Evolutionary conservation across 2,113 vertebrate species (phyloP), one percentile per base, ranked within the genome.

Genomic region (Loxodonta africana): DNA sequence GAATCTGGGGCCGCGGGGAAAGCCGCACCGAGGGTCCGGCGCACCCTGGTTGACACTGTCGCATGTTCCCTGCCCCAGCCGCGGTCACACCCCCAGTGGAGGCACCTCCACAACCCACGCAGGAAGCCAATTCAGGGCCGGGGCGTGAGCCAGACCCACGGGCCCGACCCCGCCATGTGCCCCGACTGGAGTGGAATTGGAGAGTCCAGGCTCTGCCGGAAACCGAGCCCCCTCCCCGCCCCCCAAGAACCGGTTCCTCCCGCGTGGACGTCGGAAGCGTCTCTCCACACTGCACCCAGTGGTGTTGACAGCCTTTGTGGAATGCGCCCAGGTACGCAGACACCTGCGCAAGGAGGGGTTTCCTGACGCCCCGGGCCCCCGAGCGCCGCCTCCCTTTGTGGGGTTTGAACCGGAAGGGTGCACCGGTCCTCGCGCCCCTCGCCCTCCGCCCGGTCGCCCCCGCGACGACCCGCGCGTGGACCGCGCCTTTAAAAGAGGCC

Each of bases 401-500:
- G 71, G 71, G 12, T n/a, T 73, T 73, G 69, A n/a, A 25, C 15
- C 3, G 10, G 28, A 69, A 17, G 30, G 30, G 11, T 30, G 4
- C 28, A 2, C 30, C 3, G 67, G 10, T 0, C 28, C 9, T 12
- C 46, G 44, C 33, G 46, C 26, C 8, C 62, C 6, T 3, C 8
- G 23, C 73, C 57, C 12, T 3, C 41, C 28, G 20, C 83, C 11
- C 15, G 8, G 33, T 8, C 33, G 33, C 14, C 69, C 60, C 18
- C 21, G 60, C 23, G 15, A 28, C 8, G 1, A 30, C 28, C 57
- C 1, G 26, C 1, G 48, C 1, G 26, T 1, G 48, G 53, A 1
- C 53, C 46, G 6, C 6, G 46, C 60, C 44, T 73, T 46, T 26
- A 17, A 28, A 88, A 26, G 23, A 44, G 3, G 3, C 44, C 60